phyloP scores from a whole-genome alignment of 1,140 invertebrate species.

The Oryzaephilus surinamensis region DNA sequence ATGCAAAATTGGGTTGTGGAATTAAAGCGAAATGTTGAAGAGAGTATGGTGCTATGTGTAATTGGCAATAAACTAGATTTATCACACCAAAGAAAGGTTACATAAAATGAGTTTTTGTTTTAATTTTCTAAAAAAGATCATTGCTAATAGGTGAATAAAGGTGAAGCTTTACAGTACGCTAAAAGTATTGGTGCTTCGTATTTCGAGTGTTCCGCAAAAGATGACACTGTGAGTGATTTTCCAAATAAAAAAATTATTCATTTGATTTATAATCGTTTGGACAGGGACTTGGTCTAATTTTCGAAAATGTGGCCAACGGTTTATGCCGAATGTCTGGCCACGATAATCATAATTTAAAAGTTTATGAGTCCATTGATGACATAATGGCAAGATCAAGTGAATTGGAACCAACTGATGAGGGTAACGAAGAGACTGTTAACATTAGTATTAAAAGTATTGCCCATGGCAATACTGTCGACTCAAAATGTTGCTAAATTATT shows the following conservation, averaged over 20 bases:
- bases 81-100: constrained; percentile 40
- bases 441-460: constrained; percentile 48
- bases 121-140: not conserved
- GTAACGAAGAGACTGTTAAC: constrained; percentile 42
- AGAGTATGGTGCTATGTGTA: constrained; percentile 63
- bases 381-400: constrained; percentile 36
- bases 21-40: constrained; percentile 62
- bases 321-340: constrained; percentile 41
- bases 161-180: constrained; percentile 67
- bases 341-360: constrained; percentile 37
- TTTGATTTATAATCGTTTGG: not conserved
- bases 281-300: constrained; percentile 59
- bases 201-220: constrained; percentile 70
- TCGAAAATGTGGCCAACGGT: constrained; percentile 49
- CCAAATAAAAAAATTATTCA: not conserved
- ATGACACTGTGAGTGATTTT: constrained; percentile 48
- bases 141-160: constrained; percentile 40
- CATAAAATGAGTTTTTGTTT: not conserved
- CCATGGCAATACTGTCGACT: constrained; percentile 45
- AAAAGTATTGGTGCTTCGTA: constrained; percentile 72
- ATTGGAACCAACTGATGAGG: constrained; percentile 42
- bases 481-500: constrained; percentile 49
- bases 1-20: constrained; percentile 76
- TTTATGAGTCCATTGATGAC: constrained; percentile 36
- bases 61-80: constrained; percentile 81